phyloP scores from a whole-genome alignment of 1,140 invertebrate genomes.

The Drosophila biarmipes region DNA sequence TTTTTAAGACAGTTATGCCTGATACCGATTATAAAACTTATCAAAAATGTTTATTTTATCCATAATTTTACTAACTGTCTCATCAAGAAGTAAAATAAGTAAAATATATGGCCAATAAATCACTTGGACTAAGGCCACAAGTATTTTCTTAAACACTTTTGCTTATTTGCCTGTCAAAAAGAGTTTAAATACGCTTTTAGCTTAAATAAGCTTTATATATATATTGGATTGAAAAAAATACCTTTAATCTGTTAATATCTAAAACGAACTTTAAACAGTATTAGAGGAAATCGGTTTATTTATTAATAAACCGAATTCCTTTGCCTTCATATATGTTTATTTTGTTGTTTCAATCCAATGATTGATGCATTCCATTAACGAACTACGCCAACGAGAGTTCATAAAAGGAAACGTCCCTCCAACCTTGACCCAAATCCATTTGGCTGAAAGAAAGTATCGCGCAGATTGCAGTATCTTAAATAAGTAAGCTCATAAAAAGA shows the following conservation, averaged over 20 bases:
- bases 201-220: not conserved
- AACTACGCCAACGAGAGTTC: conserved; percentile 18
- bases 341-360: not conserved
- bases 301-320: conserved; percentile 1
- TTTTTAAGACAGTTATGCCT: not conserved
- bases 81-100: conserved; percentile 26
- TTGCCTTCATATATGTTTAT: not conserved
- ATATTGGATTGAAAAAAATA: no score
- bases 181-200: conserved; percentile 3
- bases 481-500: conserved; percentile 19
- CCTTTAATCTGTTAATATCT: no score
- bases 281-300: no score
- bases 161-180: conserved; percentile 1
- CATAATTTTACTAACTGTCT: conserved; percentile 15
- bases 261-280: no score
- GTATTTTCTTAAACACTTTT: conserved; percentile 19
- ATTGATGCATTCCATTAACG: conserved; percentile 32
- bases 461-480: conserved; percentile 21
- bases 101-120: conserved; percentile 32
- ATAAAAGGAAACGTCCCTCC: conserved; percentile 2
- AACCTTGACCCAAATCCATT: conserved; percentile 59
- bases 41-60: not conserved
- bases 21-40: conserved; percentile 7
- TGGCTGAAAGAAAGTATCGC: conserved; percentile 41
- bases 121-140: not conserved